Conservation (phyloP, 2,888 invertebrate genomes). For the Cerceris ruficornis region DNA sequence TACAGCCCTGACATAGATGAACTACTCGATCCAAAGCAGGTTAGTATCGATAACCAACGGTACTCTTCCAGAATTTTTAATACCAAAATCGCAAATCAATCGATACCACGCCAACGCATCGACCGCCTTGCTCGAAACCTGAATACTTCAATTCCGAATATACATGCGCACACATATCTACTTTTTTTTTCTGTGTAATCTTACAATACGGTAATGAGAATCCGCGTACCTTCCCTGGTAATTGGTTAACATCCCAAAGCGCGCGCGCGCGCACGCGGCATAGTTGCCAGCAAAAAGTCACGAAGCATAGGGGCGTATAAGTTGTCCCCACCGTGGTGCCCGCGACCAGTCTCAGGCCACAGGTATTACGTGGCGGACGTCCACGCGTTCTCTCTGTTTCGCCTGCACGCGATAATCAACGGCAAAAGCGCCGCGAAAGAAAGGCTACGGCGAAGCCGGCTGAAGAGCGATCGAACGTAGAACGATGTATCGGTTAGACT, state of each 20-base stretch:
- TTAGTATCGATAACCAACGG: too few relatives aligned
- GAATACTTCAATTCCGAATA: too few relatives aligned
- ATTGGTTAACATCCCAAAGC: conserved; percentile 34
- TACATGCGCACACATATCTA: too few relatives aligned
- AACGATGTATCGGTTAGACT: conserved; percentile 9
- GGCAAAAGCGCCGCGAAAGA: neutral
- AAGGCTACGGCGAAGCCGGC: neutral
- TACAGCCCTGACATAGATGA: too few relatives aligned
- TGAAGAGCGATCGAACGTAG: conserved; percentile 19
- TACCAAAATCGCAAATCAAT: too few relatives aligned
- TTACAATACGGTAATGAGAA: neutral
- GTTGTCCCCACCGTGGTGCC: conserved; percentile 44
- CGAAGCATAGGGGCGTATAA: conserved; percentile 53
- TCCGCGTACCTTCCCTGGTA: conserved; percentile 8
- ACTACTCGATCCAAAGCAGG: too few relatives aligned
- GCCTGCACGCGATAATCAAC: conserved; percentile 23
- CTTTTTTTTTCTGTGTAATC: too few relatives aligned
- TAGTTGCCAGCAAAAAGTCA: conserved; percentile 21
- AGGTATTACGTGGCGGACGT: conserved; percentile 43
- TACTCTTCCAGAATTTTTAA: too few relatives aligned
- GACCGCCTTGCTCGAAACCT: too few relatives aligned
- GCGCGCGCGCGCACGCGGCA: conserved; percentile 25
- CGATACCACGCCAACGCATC: too few relatives aligned
- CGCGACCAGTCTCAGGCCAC: conserved; percentile 63
- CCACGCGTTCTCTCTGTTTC: conserved; percentile 3